phyloP scores from a whole-genome alignment of 2,113 vertebrate species.

The Diglossa brunneiventris region DNA sequence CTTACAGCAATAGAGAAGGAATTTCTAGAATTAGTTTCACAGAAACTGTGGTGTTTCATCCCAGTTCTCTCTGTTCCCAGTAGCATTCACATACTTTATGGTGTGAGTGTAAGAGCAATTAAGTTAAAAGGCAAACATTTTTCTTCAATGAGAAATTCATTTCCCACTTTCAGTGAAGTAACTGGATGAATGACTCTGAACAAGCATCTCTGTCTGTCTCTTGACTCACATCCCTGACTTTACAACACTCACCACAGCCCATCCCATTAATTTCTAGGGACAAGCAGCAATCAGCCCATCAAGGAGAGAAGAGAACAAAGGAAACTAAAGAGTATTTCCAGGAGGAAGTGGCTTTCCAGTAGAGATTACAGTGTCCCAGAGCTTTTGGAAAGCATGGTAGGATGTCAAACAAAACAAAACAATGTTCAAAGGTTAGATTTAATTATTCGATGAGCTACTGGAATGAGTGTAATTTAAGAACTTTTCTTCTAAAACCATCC shows the following conservation, averaged over 20 bases:
- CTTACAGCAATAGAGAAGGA: neutral
- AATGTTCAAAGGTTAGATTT: neutral
- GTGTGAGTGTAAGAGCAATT: neutral
- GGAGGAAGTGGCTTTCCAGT: neutral
- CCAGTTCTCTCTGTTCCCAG: neutral
- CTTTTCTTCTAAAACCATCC: neutral
- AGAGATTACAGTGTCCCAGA: neutral
- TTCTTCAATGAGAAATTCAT: neutral
- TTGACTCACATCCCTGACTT: neutral
- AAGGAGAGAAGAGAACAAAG: neutral
- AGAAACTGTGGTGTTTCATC: neutral
- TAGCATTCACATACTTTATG: neutral
- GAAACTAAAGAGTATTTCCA: neutral
- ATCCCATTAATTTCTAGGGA: neutral
- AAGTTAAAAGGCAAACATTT: conserved; percentile 19
- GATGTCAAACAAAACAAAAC: neutral
- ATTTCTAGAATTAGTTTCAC: neutral
- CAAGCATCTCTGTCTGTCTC: neutral
- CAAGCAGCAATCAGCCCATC: neutral
- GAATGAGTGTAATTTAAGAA: neutral
- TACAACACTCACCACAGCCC: neutral
- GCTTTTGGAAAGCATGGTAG: neutral
- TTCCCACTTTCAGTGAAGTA: neutral
- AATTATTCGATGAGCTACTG: neutral
- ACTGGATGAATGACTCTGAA: neutral